phyloP scores from a whole-genome alignment of 2,888 invertebrate genomes.

The Troides aeacus region DNA sequence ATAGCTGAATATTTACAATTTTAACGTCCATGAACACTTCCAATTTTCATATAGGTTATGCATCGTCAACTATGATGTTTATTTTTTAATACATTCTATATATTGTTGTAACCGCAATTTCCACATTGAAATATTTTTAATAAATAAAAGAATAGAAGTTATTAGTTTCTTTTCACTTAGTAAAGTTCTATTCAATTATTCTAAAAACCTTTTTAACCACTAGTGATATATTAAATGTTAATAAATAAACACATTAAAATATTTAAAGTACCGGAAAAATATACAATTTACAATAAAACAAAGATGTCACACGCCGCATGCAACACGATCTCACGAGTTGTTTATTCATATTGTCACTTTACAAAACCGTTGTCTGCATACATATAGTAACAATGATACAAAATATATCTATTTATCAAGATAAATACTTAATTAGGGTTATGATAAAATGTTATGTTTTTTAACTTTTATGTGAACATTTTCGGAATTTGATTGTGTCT shows the following conservation, averaged over 20 bases:
- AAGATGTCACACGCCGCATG: not conserved
- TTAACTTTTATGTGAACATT: not conserved
- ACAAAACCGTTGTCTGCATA: not conserved
- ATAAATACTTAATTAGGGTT: not conserved
- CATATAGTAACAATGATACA: not conserved
- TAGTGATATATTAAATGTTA: no score
- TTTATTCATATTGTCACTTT: conserved; percentile 4
- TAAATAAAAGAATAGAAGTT: not conserved
- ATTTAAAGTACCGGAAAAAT: not conserved
- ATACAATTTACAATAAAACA: not conserved
- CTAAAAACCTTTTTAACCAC: no score
- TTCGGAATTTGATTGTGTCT: no score
- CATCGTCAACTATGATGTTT: no score
- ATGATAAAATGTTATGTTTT: not conserved
- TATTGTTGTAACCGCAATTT: no score
- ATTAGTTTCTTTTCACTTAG: not conserved
- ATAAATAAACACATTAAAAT: not conserved
- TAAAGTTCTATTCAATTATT: no score
- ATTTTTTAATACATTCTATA: no score
- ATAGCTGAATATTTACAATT: no score
- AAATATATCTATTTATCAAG: not conserved
- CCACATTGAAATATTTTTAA: no score
- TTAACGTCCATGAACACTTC: no score
- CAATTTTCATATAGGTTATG: no score
- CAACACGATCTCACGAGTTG: conserved; percentile 21